These are phyloP conservation scores for Agrilus cyanescens DNA, from an alignment of 2,888 invertebrate species.

Conservation along the genomic window DNA sequence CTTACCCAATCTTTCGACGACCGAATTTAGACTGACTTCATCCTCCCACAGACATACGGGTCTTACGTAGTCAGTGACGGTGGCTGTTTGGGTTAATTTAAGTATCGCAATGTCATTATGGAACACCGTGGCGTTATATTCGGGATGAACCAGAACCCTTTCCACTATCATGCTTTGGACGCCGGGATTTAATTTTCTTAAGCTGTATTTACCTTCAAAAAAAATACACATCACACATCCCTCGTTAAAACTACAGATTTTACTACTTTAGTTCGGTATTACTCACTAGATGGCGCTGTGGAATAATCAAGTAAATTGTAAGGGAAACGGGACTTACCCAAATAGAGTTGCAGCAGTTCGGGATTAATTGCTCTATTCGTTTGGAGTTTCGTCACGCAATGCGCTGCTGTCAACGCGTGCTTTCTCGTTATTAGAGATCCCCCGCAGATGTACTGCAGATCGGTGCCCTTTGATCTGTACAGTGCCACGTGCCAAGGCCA, in stretches of 20 bases:
- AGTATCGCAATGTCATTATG: constrained; percentile 46
- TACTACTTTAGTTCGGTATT: too few relatives aligned
- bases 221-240: too few relatives aligned
- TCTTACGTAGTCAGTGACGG: constrained; percentile 40
- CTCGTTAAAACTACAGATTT: not conserved
- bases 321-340: constrained; percentile 31
- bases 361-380: constrained; percentile 25
- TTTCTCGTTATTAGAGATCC: constrained; percentile 45
- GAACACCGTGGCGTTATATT: constrained; percentile 27
- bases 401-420: constrained; percentile 51
- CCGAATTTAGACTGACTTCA: constrained; percentile 1
- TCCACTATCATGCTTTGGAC: constrained; percentile 36
- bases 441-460: constrained; percentile 49
- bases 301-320: too few relatives aligned
- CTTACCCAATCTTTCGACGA: constrained; percentile 11
- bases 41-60: constrained; percentile 47
- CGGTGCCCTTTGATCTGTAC: constrained; percentile 35
- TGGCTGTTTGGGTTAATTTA: constrained; percentile 37
- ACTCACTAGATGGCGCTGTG: not conserved
- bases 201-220: constrained; percentile 24
- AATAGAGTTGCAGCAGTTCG: constrained; percentile 27
- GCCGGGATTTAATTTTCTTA: constrained; percentile 35
- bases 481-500: constrained; percentile 61
- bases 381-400: constrained; percentile 43
- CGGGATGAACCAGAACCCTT: constrained; percentile 31